Conservation (phyloP, 2,113 vertebrate genomes). For the Excalfactoria chinensis region DNA sequence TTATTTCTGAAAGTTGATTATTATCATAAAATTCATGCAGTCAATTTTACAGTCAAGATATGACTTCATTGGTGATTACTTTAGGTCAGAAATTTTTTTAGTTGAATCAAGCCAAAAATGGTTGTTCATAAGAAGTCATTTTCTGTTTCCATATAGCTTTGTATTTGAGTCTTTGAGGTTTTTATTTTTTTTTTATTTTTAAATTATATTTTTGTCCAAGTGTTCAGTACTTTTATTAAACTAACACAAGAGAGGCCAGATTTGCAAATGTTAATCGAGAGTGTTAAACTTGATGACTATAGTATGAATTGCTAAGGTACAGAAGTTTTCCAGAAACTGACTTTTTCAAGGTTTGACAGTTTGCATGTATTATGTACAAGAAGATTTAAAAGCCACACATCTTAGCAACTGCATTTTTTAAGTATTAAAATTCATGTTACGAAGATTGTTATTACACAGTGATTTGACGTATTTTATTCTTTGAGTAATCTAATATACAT, state of each 20-base stretch:
- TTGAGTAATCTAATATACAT: constrained; percentile 23
- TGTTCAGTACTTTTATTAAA: not conserved
- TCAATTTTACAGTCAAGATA: not conserved
- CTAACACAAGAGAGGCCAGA: not conserved
- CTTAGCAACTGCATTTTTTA: not conserved
- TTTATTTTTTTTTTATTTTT: not conserved
- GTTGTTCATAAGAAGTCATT: not conserved
- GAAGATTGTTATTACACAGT: constrained; percentile 1
- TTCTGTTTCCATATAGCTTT: not conserved
- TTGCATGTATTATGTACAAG: not conserved
- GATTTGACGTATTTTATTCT: constrained; percentile 40
- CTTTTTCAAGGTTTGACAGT: not conserved
- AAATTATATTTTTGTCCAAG: not conserved
- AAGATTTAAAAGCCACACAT: not conserved
- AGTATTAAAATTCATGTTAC: constrained; percentile 8
- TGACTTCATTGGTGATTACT: not conserved
- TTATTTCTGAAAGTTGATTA: not conserved
- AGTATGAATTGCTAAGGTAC: not conserved
- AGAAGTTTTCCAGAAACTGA: not conserved
- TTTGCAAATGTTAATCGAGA: not conserved
- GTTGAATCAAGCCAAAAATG: not conserved
- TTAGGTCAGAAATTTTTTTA: not conserved
- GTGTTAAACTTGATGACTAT: not conserved
- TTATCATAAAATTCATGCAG: rapidly evolving
- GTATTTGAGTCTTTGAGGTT: not conserved